phyloP scores from a whole-genome alignment of 2,888 invertebrate species.

The Tinea trinotella region DNA sequence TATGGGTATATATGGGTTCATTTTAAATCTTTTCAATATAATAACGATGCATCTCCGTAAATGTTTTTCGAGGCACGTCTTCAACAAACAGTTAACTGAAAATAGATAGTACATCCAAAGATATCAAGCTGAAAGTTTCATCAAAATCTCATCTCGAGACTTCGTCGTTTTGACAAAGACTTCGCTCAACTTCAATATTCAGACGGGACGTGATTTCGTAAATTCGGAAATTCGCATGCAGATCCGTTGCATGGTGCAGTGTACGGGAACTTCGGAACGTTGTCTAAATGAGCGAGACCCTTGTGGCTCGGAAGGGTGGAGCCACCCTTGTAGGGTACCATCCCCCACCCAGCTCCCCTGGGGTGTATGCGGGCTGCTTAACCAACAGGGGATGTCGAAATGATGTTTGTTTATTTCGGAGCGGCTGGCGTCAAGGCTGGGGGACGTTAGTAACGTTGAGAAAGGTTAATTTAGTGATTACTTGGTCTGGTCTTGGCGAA shows the following conservation, averaged over 20 bases:
- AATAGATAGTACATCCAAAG: conserved; percentile 8
- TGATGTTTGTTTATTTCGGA: conserved; percentile 35
- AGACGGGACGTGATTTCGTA: conserved; percentile 33
- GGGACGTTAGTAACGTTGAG: conserved; percentile 5
- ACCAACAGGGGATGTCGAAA: conserved; percentile 26
- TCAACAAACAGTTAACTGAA: conserved; percentile 17
- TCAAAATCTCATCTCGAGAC: conserved; percentile 42
- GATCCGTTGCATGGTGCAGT: conserved; percentile 34
- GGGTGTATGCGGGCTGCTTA: conserved; percentile 6
- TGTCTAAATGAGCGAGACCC: conserved; percentile 16
- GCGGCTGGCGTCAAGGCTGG: conserved; percentile 28
- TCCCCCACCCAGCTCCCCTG: conserved; percentile 20
- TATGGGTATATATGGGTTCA: no score
- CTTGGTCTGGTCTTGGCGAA: neutral
- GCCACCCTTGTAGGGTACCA: conserved; percentile 32
- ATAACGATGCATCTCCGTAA: no score
- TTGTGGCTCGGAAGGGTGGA: conserved; percentile 14
- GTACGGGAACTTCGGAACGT: conserved; percentile 30
- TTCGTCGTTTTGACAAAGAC: conserved; percentile 18
- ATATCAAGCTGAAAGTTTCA: conserved; percentile 26
- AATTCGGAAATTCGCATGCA: conserved; percentile 62
- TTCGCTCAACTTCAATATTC: conserved; percentile 3
- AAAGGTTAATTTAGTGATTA: conserved; percentile 18
- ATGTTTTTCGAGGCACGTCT: conserved; percentile 14
- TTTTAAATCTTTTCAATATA: no score